Conservation (phyloP, 2,113 vertebrate genomes). For the Pseudorectes ferrugineus region DNA sequence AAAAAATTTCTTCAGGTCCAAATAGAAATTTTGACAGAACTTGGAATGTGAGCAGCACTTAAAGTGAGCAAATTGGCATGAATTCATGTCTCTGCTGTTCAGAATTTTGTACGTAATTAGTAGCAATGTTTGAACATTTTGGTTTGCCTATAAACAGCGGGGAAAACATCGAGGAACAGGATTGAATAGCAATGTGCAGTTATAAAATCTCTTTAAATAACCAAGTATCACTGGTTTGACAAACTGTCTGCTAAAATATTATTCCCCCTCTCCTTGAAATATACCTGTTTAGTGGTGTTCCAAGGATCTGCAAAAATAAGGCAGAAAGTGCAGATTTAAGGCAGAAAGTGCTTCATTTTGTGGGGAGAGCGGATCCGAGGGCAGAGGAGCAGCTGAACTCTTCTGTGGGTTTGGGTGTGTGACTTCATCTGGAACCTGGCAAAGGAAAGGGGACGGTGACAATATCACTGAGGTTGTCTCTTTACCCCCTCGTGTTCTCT, state of each 20-base stretch:
- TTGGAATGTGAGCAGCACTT: not conserved
- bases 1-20: not conserved
- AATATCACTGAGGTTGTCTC: not conserved
- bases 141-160: not conserved
- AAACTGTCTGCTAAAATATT: not conserved
- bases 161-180: not conserved
- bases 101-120: not conserved
- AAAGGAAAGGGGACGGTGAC: accelerated
- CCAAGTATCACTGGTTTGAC: not conserved
- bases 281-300: not conserved
- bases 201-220: not conserved
- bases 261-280: accelerated
- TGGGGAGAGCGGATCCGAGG: accelerated
- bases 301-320: not conserved
- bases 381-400: not conserved
- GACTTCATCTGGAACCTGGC: not conserved
- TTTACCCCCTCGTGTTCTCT: not conserved
- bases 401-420: not conserved
- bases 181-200: not conserved
- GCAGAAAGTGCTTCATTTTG: too few species aligned
- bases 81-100: not conserved
- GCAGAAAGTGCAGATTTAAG: not conserved
- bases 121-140: not conserved
- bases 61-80: not conserved
- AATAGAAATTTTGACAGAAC: not conserved